Percentiles rank a stretch among this genome's conserved stretches.
These are phyloP conservation scores for Petroica traversi DNA, from an alignment of 2,113 vertebrate genomes.

Conservation along the genomic window DNA sequence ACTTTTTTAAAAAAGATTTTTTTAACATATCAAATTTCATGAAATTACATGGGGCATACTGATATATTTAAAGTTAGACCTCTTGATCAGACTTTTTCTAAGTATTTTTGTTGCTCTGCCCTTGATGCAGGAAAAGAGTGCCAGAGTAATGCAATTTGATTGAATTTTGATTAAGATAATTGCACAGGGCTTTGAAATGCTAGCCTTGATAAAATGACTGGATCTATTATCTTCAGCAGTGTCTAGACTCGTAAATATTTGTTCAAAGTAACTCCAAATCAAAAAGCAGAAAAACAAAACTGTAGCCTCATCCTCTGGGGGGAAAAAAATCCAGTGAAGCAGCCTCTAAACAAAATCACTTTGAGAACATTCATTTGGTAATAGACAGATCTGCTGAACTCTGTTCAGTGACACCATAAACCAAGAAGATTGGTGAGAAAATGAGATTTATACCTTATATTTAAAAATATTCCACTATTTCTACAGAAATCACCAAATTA, in stretches of 20 bases:
- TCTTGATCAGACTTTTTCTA: background rate
- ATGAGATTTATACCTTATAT: background rate
- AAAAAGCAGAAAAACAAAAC: background rate
- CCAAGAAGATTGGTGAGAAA: background rate
- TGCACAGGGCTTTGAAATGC: background rate
- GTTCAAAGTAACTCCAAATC: background rate
- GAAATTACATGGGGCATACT: rapidly evolving
- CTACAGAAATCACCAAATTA: background rate
- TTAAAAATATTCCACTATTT: background rate
- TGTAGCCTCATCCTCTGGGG: background rate
- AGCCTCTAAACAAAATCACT: background rate
- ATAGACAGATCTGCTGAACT: background rate
- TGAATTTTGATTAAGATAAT: conserved; percentile 24
- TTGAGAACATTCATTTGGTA: background rate
- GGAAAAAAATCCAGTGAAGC: background rate
- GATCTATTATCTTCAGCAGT: background rate
- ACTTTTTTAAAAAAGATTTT: background rate
- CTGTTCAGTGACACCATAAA: background rate
- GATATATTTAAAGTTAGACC: background rate
- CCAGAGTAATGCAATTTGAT: conserved; percentile 4
- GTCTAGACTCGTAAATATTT: background rate
- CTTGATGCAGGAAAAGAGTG: background rate
- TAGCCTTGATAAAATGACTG: background rate
- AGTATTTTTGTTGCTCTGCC: background rate
- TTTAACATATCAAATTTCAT: background rate